phyloP scores from a whole-genome alignment of 2,113 vertebrate species.

The Caranx ignobilis region DNA sequence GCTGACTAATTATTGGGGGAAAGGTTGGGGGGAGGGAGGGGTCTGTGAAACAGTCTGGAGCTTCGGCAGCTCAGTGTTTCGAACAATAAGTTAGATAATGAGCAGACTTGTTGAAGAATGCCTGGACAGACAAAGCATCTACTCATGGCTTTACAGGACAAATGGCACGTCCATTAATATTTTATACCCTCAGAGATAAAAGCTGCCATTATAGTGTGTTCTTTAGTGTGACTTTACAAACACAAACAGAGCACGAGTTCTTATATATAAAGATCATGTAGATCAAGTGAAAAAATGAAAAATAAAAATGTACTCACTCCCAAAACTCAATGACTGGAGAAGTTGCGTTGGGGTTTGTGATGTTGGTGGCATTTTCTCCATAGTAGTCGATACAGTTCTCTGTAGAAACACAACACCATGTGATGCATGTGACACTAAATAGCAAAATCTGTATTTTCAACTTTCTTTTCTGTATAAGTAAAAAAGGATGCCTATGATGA shows the following conservation, averaged over 20 bases:
- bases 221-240: slow-evolving; percentile 12
- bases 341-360: slow-evolving; percentile 91
- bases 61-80: slow-evolving; percentile 30
- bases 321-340: slow-evolving; percentile 99
- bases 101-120: neutral
- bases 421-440: slow-evolving; percentile 1
- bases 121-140: neutral
- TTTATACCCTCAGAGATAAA: slow-evolving; percentile 23
- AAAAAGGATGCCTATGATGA: neutral
- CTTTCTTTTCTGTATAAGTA: neutral
- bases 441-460: neutral
- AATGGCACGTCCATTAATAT: slow-evolving; percentile 18
- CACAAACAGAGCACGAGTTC: neutral
- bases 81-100: slow-evolving; percentile 15
- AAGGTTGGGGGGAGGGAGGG: slow-evolving; percentile 33
- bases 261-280: neutral
- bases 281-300: neutral
- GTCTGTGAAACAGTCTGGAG: slow-evolving; percentile 28
- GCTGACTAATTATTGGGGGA: slow-evolving; percentile 81
- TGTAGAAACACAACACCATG: slow-evolving; percentile 67
- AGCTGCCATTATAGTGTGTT: neutral
- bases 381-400: slow-evolving; percentile 96
- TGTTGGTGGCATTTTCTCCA: slow-evolving; percentile 93
- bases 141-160: neutral
- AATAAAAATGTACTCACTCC: slow-evolving; percentile 91